phyloP scores from a whole-genome alignment of 2,113 vertebrate genomes.

The Myotis brandtii region DNA sequence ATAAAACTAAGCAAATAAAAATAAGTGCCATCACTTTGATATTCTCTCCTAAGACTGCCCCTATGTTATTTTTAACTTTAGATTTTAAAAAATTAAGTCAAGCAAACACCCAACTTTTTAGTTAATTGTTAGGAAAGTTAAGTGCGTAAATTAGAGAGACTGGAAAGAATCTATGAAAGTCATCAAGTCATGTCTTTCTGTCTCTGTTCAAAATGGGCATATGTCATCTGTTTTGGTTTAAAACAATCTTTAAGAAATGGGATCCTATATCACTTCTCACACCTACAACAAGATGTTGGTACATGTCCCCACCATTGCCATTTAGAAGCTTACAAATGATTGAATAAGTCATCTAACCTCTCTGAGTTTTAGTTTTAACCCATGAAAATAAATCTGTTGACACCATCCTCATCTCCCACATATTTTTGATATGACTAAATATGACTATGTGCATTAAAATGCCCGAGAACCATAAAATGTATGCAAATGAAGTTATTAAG shows the following conservation, averaged over 20 bases:
- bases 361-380: background rate
- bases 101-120: background rate
- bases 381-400: background rate
- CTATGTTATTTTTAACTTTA: background rate
- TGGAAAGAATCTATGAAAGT: background rate
- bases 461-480: background rate
- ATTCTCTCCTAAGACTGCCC: background rate
- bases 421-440: background rate
- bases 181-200: background rate
- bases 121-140: background rate
- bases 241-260: background rate
- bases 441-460: background rate
- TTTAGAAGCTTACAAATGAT: slow-evolving; percentile 2
- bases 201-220: background rate
- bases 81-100: background rate
- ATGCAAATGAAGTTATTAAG: slow-evolving; percentile 14
- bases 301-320: background rate
- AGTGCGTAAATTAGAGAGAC: background rate
- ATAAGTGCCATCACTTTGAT: background rate
- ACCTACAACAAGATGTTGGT: background rate
- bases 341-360: background rate
- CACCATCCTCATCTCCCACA: background rate
- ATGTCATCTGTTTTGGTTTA: background rate
- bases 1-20: background rate
- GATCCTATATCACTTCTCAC: background rate